phyloP scores from a whole-genome alignment of 2,797 vertebrate species.

The Melanotaenia pygmaea region DNA sequence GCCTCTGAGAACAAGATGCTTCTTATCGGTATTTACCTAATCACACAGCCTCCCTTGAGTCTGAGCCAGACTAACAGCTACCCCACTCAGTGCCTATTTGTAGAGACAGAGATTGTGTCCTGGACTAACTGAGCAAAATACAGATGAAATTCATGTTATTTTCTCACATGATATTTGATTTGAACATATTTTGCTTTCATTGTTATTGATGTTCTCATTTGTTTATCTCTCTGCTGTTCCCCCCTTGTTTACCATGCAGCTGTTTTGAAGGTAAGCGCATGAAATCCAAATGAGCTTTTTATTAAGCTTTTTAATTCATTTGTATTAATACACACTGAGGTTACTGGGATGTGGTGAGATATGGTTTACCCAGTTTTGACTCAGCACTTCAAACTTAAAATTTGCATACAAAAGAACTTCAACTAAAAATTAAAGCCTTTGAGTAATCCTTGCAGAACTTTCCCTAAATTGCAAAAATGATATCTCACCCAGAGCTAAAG shows the following conservation, averaged over 20 bases:
- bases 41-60: conserved; percentile 63
- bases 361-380: conserved; percentile 46
- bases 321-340: conserved; percentile 34
- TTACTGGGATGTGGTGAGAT: conserved; percentile 63
- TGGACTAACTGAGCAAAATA: conserved; percentile 39
- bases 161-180: conserved; percentile 34
- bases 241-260: conserved; percentile 62
- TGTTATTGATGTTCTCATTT: conserved; percentile 52
- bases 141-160: conserved; percentile 33
- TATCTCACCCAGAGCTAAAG: conserved; percentile 59
- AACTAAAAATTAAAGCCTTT: conserved; percentile 34
- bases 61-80: conserved; percentile 42
- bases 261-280: conserved; percentile 83
- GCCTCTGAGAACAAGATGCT: conserved; percentile 62
- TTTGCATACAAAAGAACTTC: conserved; percentile 30
- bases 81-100: conserved; percentile 20
- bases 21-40: conserved; percentile 76
- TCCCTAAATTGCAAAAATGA: conserved; percentile 19
- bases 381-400: conserved; percentile 27
- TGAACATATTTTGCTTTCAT: conserved; percentile 2
- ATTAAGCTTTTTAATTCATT: conserved; percentile 38
- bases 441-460: conserved; percentile 36
- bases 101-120: conserved; percentile 33
- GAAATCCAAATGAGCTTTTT: conserved; percentile 39
- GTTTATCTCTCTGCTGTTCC: conserved; percentile 45